These are phyloP conservation scores for Ctenochaetus hawaiiensis DNA, from an alignment of 2,797 vertebrate species.

Conservation along the genomic window DNA sequence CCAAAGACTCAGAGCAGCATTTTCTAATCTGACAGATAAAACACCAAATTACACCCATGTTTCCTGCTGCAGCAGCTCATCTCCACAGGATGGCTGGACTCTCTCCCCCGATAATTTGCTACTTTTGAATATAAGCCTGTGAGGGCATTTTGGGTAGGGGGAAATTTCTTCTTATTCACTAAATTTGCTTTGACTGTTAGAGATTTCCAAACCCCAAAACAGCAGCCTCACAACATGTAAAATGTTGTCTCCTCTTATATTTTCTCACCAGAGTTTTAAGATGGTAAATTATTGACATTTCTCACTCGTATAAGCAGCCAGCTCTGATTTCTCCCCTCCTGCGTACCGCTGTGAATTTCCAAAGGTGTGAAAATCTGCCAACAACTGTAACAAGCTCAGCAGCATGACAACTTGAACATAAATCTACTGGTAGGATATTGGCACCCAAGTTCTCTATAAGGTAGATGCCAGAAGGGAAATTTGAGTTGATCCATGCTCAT, in stretches of 20 bases:
- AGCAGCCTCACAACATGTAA: constrained; percentile 43
- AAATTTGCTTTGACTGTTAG: constrained; percentile 53
- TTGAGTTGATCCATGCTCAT: constrained; percentile 17
- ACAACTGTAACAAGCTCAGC: constrained; percentile 44
- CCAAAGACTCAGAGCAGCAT: constrained; percentile 33
- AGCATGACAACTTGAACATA: constrained; percentile 37
- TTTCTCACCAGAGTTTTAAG: background rate
- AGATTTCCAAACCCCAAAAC: constrained; percentile 33
- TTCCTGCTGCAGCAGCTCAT: constrained; percentile 47
- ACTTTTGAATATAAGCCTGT: constrained; percentile 51
- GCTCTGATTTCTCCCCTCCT: constrained; percentile 23
- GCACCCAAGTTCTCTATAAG: constrained; percentile 30
- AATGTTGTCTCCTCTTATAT: constrained; percentile 36
- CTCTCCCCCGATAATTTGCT: constrained; percentile 58
- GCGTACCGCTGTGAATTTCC: constrained; percentile 6
- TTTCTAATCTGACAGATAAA: constrained; percentile 66
- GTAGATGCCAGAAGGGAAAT: constrained; percentile 36
- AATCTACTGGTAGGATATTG: constrained; percentile 48
- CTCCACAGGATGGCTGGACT: constrained; percentile 49
- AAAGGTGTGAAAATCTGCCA: constrained; percentile 49
- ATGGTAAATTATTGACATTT: constrained; percentile 41
- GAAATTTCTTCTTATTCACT: constrained; percentile 61
- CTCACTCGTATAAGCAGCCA: constrained; percentile 31
- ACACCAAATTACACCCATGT: constrained; percentile 54
- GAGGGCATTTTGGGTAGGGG: constrained; percentile 44